phyloP scores from a whole-genome alignment of 2,888 invertebrate genomes.

The Vesta saturnalis region DNA sequence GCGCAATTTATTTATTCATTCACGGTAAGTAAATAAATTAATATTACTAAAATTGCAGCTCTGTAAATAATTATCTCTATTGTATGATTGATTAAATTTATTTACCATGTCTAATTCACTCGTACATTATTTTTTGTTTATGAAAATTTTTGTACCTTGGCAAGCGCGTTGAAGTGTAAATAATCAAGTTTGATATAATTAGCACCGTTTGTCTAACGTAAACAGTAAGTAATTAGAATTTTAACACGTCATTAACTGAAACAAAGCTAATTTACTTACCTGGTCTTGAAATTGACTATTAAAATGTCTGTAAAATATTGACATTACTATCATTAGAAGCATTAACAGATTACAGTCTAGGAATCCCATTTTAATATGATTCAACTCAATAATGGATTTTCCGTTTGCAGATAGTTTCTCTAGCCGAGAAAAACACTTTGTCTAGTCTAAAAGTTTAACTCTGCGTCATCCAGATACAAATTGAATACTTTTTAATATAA shows the following conservation, averaged over 20 bases:
- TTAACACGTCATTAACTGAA: slow-evolving; percentile 7
- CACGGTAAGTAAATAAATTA: slow-evolving; percentile 7
- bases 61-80: no score
- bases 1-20: slow-evolving; percentile 7
- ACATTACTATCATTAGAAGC: neutral
- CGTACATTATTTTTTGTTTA: slow-evolving; percentile 9
- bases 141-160: slow-evolving; percentile 11
- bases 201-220: slow-evolving; percentile 1
- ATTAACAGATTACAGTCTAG: slow-evolving; percentile 10
- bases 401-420: neutral
- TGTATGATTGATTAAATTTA: no score
- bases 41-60: neutral
- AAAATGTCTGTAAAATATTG: neutral
- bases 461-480: neutral
- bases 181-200: slow-evolving; percentile 9
- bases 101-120: neutral
- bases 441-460: slow-evolving; percentile 1
- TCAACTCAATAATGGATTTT: slow-evolving; percentile 4
- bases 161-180: slow-evolving; percentile 5
- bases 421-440: slow-evolving; percentile 4
- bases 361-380: slow-evolving; percentile 4
- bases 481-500: neutral
- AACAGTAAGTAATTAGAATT: slow-evolving; percentile 13
- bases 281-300: neutral
- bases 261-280: neutral